Conservation (phyloP, 2,113 vertebrate genomes). For the Stigmatopora argus region DNA sequence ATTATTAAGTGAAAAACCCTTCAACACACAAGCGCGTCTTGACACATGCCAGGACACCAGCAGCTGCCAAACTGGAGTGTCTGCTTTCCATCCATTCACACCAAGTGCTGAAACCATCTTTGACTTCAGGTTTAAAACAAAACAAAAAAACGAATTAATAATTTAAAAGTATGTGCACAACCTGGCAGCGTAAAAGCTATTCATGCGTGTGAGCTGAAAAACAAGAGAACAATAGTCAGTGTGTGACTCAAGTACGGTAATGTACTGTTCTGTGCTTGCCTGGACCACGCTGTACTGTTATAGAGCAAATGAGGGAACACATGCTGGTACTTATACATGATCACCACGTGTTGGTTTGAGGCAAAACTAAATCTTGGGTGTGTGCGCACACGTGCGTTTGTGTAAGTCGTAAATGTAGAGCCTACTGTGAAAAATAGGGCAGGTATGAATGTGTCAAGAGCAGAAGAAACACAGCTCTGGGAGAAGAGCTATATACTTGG, state of each 20-base stretch:
- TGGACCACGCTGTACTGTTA: constrained; percentile 6
- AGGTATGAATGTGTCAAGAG: constrained; percentile 51
- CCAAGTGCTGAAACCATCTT: constrained; percentile 20
- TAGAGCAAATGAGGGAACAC: neutral
- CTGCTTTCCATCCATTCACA: constrained; percentile 35
- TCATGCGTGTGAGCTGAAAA: constrained; percentile 32
- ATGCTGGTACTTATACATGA: constrained; percentile 5
- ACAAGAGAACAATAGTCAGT: constrained; percentile 12
- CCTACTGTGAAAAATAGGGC: constrained; percentile 56
- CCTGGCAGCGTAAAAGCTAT: constrained; percentile 20
- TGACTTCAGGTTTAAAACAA: constrained; percentile 11
- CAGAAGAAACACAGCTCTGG: constrained; percentile 40
- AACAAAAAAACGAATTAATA: constrained; percentile 24
- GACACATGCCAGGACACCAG: constrained; percentile 37
- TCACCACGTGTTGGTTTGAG: constrained; percentile 14
- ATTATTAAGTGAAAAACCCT: constrained; percentile 9
- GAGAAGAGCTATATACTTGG: constrained; percentile 52
- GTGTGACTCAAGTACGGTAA: constrained; percentile 3
- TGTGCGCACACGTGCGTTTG: constrained; percentile 6
- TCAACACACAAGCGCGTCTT: constrained; percentile 7
- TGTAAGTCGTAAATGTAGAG: constrained; percentile 48
- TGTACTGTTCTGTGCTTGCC: neutral
- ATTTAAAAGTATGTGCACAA: constrained; percentile 22
- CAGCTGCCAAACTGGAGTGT: constrained; percentile 21
- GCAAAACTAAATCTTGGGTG: constrained; percentile 9